Evolutionary conservation across 2,888 invertebrate species (phyloP).

Genomic region (Mallateleia sp.): DNA sequence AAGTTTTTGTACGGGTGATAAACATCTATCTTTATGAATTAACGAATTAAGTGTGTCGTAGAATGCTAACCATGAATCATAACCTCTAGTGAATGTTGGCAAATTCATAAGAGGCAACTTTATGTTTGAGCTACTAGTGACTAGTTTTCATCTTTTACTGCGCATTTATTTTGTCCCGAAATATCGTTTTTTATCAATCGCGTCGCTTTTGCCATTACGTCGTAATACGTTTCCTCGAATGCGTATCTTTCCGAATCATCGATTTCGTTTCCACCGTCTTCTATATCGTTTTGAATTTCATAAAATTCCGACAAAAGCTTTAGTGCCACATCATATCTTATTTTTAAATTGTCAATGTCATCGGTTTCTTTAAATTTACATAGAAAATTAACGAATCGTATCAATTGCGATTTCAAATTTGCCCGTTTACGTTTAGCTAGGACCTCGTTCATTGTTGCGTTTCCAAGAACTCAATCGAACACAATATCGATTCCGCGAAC

Average conservation of each 20-base stretch:
- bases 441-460: neutral
- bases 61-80: slow-evolving; percentile 21
- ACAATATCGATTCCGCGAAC: no score
- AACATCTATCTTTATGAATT: neutral
- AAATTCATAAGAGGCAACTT: slow-evolving; percentile 18
- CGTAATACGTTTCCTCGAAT: slow-evolving; percentile 37
- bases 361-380: neutral
- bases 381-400: slow-evolving; percentile 17
- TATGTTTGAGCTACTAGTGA: neutral
- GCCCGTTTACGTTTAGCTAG: slow-evolving; percentile 19
- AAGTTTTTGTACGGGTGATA: slow-evolving; percentile 62
- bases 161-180: neutral
- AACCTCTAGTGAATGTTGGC: slow-evolving; percentile 21
- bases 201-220: neutral
- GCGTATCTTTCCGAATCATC: neutral
- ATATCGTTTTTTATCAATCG: neutral
- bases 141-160: neutral
- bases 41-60: slow-evolving; percentile 7
- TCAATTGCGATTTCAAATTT: slow-evolving; percentile 20
- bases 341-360: slow-evolving; percentile 16
- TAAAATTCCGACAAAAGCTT: slow-evolving; percentile 10
- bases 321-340: slow-evolving; percentile 4
- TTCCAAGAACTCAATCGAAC: neutral
- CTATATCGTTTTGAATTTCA: slow-evolving; percentile 14
- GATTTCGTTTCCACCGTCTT: neutral